Evolutionary conservation across 2,113 vertebrate genomes (phyloP).

Genomic region (Lophochroa leadbeateri): DNA sequence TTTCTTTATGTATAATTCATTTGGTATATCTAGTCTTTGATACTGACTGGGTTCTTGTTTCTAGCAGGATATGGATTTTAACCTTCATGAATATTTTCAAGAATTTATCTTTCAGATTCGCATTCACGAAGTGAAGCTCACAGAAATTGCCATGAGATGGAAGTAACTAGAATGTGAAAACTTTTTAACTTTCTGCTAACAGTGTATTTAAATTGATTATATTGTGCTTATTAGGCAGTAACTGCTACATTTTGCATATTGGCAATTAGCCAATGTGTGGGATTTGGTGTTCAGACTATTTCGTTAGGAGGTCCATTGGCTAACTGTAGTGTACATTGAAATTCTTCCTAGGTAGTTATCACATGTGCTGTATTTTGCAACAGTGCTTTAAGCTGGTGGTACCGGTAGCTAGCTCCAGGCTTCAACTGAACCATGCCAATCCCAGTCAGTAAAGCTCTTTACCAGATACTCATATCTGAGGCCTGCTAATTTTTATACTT

Average conservation of each 20-base stretch:
- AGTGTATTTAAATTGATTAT: background rate
- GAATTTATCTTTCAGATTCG: background rate
- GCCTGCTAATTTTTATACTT: background rate
- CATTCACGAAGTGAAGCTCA: background rate
- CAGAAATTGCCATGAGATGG: background rate
- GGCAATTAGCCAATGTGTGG: background rate
- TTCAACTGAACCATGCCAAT: background rate
- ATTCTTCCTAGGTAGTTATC: background rate
- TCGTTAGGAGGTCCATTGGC: background rate
- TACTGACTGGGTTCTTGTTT: background rate
- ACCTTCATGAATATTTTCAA: background rate
- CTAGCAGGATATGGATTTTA: background rate
- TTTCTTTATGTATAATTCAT: background rate
- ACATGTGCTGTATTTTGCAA: background rate
- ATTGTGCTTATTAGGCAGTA: background rate
- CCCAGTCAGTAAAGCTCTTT: background rate
- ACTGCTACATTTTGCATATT: background rate
- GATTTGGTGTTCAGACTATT: background rate
- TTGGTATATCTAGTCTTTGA: background rate
- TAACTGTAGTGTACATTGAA: background rate
- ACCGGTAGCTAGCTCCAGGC: background rate
- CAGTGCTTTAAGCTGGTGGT: background rate
- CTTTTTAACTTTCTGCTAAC: background rate
- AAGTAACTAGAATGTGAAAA: background rate
- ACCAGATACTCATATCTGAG: background rate